Base-by-base conservation (phyloP, 2,888 invertebrate species). In the Ariolimax columbianus region DNA sequence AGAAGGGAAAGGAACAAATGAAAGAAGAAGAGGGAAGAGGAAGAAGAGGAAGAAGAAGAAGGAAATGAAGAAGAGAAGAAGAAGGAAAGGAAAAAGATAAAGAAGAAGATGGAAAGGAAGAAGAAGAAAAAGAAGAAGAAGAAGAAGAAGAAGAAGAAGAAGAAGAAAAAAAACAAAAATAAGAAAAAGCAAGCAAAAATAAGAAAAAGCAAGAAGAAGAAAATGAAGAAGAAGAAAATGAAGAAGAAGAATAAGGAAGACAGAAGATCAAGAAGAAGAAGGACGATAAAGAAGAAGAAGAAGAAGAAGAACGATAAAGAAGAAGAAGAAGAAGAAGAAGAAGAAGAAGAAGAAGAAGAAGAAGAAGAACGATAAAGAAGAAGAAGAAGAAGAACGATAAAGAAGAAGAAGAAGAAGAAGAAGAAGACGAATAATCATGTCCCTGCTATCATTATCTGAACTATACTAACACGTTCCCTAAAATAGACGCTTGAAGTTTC, bases 261-360 rank as follows among this genome's bases (percentile, higher is more conserved):
- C 6, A 17, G 63, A 63, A 26, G 26, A 63, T 14, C 4, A 17
- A 63, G 63, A 63, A 26, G 26, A 26, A 63, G 63, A 51, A n/a
- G n/a, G n/a, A n/a, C 17, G 75, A 75, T 23, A 36, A 75, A 75
- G 75, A 75, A 75, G n/a, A n/a, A n/a, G n/a, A n/a, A n/a, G n/a
- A 63, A 63, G 63, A 63, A 75, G 75, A 75, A 30, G 26, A n/a
- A 75, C 40, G 33, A 47, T 19, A 23, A 77, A 38, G 33, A 30
- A 77, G 51, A 30, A 30, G 30, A 55, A 51, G 77, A 77, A 55
- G 55, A 33, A 77, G 38, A 33, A 30, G 51, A 51, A n/a, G 51
- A 33, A 30, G 51, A 51, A 30, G n/a, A 33, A 36, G 7, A 33
- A 23, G 26, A 55, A 30, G 51, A 30, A 26, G 19, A 7, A 68